phyloP scores from a whole-genome alignment of 2,113 vertebrate genomes.

The Phalacrocorax pelagicus region DNA sequence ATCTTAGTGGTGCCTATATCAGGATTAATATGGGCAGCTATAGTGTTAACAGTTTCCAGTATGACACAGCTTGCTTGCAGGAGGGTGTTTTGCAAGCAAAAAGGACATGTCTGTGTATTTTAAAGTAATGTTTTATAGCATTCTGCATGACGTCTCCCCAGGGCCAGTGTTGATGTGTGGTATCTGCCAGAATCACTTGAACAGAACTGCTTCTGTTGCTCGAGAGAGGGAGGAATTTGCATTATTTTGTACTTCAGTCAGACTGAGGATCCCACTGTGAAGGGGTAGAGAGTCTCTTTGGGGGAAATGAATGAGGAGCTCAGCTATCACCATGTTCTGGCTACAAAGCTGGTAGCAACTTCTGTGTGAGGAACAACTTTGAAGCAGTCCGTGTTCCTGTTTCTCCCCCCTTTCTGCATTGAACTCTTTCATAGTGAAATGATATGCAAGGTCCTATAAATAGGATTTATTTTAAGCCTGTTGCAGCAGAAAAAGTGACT shows the following conservation, averaged over 20 bases:
- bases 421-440: neutral
- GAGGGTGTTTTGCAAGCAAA: neutral
- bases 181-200: neutral
- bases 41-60: neutral
- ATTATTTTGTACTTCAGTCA: neutral
- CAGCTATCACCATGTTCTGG: neutral
- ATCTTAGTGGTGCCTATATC: neutral
- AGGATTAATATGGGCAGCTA: neutral
- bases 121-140: neutral
- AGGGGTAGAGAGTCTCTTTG: neutral
- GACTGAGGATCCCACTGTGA: neutral
- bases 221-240: neutral
- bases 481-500: neutral
- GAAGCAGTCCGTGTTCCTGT: neutral
- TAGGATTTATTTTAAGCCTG: neutral
- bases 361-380: neutral
- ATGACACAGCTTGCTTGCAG: neutral
- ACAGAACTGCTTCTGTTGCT: neutral
- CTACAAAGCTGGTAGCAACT: neutral
- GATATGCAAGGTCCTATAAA: neutral
- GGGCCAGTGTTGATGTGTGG: neutral
- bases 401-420: neutral
- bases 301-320: neutral
- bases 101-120: neutral
- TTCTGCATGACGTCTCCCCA: neutral